phyloP scores from a whole-genome alignment of 2,113 vertebrate genomes.

The Xiphophorus hellerii region DNA sequence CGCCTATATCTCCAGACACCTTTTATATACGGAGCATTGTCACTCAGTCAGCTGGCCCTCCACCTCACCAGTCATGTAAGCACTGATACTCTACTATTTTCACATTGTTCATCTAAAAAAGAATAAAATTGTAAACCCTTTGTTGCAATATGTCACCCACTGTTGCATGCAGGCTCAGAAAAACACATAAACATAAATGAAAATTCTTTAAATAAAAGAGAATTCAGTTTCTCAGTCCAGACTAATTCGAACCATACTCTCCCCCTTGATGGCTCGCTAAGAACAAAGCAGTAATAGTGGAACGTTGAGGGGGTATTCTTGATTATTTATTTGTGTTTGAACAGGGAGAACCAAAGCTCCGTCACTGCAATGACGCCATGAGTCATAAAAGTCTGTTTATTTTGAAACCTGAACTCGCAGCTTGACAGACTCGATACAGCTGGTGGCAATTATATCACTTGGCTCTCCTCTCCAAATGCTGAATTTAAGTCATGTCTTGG shows the following conservation, averaged over 20 bases:
- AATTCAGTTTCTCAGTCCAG: conserved; percentile 59
- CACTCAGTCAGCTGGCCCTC: background rate
- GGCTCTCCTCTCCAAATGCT: conserved; percentile 50
- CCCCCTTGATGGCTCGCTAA: conserved; percentile 47
- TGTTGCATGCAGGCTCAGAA: background rate
- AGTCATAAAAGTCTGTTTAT: conserved; percentile 82
- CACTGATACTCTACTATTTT: too few relatives aligned
- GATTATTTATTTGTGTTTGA: conserved; percentile 83
- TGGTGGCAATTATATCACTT: conserved; percentile 77
- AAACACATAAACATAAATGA: too few relatives aligned
- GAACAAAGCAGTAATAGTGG: conserved; percentile 61
- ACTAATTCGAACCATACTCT: conserved; percentile 74
- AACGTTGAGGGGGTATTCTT: conserved; percentile 62
- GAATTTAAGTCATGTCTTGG: conserved; percentile 66
- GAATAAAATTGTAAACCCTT: background rate
- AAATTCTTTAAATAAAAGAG: conserved; percentile 33
- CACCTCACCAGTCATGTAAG: background rate
- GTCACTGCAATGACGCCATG: conserved; percentile 73
- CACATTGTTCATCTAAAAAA: background rate
- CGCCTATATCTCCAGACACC: background rate
- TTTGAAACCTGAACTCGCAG: conserved; percentile 78
- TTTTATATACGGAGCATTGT: background rate
- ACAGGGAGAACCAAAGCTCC: conserved; percentile 73
- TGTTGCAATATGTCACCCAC: background rate
- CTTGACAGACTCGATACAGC: conserved; percentile 74